Evolutionary conservation across 1,140 invertebrate genomes (phyloP), one percentile per base, ranked within the genome.

Genomic region (Eufriesea mexicana): DNA sequence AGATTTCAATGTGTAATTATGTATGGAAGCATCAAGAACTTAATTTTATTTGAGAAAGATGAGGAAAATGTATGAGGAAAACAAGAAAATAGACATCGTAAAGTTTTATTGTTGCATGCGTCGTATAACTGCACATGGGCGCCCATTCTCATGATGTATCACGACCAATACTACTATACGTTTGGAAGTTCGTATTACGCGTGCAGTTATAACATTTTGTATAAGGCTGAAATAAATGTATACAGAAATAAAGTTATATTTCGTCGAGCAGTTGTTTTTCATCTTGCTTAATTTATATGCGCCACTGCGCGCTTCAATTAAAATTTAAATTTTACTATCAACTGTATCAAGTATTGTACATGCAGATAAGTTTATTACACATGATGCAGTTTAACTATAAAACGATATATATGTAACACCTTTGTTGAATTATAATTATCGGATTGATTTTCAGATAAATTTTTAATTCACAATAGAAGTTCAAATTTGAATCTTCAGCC

Each of bases 201-300:
- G 72, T 77, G 83, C 74, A 76, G 83, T 88, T 89, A 87, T 91
- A 92, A 91, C 89, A 88, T 92, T 91, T 91, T 91, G 83, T 86
- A 92, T 89, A 92, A 93, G 90, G 87, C 87, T 92, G 89, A 92
- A 89, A 64, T 87, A 89, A 88, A 89, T 57, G 84, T 88, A 86
- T 84, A 76, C 57, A 87, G 59, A 91, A 89, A 87, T 85, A 88
- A 91, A 89, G 86, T 80, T 85, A 84, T 85, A 85, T 85, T 84
- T 77, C 76, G 79, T 74, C 77, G 80, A 86, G 23, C 45, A 70
- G n/a, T 12, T 18, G 14, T 59, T 45, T 74, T 49, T 55, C 23
- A 55, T 35, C 5, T 51, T 70, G 45, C 5, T 12, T 51, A 16
- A n/a, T 49, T 49, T 62, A 1, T 10, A 18, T 4, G 6, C 23